A percentile compares a stretch with the other conserved stretches of the same genome.
phyloP scores from a whole-genome alignment of 1,140 invertebrate species.

The Bombus impatiens region DNA sequence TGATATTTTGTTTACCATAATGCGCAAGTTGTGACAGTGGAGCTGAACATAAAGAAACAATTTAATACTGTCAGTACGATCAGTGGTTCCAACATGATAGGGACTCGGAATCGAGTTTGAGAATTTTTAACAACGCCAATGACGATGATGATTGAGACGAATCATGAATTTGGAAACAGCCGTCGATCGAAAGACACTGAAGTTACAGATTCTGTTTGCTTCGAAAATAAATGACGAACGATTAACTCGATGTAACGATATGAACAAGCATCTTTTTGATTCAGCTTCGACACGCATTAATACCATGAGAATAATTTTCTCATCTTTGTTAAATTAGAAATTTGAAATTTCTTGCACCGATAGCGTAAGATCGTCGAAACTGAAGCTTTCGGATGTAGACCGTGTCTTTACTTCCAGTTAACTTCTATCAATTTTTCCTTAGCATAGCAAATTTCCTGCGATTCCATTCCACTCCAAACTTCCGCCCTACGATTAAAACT shows the following conservation, averaged over 20 bases:
- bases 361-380: too few species aligned
- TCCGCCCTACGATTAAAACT: not conserved
- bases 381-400: too few species aligned
- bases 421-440: too few species aligned
- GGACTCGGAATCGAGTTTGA: not conserved
- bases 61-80: slow-evolving; percentile 70
- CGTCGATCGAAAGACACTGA: not conserved
- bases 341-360: too few species aligned
- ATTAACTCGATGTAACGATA: not conserved
- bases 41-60: slow-evolving; percentile 72
- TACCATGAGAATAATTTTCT: too few species aligned
- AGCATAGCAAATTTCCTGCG: too few species aligned
- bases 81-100: slow-evolving; percentile 67
- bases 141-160: not conserved
- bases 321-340: too few species aligned
- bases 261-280: not conserved
- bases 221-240: not conserved
- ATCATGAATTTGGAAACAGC: slow-evolving; percentile 27
- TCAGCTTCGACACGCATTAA: not conserved
- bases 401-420: too few species aligned
- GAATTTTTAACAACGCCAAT: not conserved
- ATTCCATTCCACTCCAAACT: too few species aligned
- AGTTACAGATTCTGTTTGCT: not conserved
- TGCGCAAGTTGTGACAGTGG: slow-evolving; percentile 69
- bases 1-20: slow-evolving; percentile 58